Base-by-base conservation (phyloP, 2,888 invertebrate species). In the Cenopis cana region DNA sequence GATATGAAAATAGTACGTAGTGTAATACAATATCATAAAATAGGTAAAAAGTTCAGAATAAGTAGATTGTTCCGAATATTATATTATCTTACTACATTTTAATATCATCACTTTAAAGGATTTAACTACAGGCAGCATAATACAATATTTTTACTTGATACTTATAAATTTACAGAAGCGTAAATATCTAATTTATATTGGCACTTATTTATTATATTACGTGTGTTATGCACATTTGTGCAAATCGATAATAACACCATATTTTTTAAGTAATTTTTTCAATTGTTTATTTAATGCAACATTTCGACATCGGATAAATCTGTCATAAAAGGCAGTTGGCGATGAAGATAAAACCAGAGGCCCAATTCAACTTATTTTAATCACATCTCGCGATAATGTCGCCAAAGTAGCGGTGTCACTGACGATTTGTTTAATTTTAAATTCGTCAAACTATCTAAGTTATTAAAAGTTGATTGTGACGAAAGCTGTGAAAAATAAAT, bases 1-100 rank as follows among this genome's bases (percentile, higher is more conserved):
- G 65, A 10, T 65, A 59, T 59, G 70, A 70, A 70, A 70, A 70
- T 70, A 70, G 65, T 65, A 46, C 60, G 20, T 14, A 14, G 24
- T 56, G 29, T 24, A 57, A 38, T 65, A 64, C 29, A 65, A 46
- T 49, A 66, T 54, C 18, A 38, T 36, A 41, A 50, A 54, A 54
- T 33, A 20, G 17, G 52, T 70, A 65, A 9, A 69, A 65, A 20
- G 20, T 69, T 57, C 57, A 59, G 65, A 60, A 70, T 60, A 54
- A 65, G 33, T 59, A 52, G 29, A 64, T 38, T 33, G 29, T n/a
- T 59, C 65, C 4, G 12, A 70, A 46, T 59, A 12, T 55, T 5
- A 46, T 59, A 12, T 55, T 5, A 24, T 29, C 12, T 52, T 11
- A 59, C 41, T 50, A 59, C 65, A 54, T 54, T 24, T 60, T 60